phyloP scores from a whole-genome alignment of 2,888 invertebrate genomes.

The Polyploca ridens region DNA sequence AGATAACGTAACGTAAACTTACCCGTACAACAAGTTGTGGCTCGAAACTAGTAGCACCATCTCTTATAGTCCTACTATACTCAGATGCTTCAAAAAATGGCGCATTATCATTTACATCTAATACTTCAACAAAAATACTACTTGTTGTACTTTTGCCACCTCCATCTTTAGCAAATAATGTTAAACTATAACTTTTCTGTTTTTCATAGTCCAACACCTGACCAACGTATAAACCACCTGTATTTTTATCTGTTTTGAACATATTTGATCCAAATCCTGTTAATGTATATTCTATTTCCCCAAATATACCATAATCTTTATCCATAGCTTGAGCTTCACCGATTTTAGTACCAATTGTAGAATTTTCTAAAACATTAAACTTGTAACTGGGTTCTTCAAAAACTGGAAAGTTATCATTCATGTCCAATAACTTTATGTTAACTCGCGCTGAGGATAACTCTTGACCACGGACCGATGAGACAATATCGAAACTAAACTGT shows the following conservation, averaged over 20 bases:
- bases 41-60: slow-evolving; percentile 90
- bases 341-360: slow-evolving; percentile 85
- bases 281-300: slow-evolving; percentile 88
- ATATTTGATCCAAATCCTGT: slow-evolving; percentile 92
- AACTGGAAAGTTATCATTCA: slow-evolving; percentile 91
- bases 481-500: slow-evolving; percentile 87
- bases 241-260: slow-evolving; percentile 87
- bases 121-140: slow-evolving; percentile 88
- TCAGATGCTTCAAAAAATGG: slow-evolving; percentile 89
- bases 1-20: slow-evolving; percentile 31
- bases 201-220: slow-evolving; percentile 90
- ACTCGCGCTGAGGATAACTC: slow-evolving; percentile 86
- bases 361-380: slow-evolving; percentile 87
- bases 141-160: slow-evolving; percentile 89
- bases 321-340: slow-evolving; percentile 88
- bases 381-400: slow-evolving; percentile 87
- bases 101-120: slow-evolving; percentile 91
- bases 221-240: slow-evolving; percentile 88
- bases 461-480: slow-evolving; percentile 82
- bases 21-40: slow-evolving; percentile 91
- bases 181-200: slow-evolving; percentile 91
- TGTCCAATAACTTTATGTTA: slow-evolving; percentile 88
- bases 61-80: slow-evolving; percentile 90
- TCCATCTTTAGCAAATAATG: slow-evolving; percentile 92
- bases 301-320: slow-evolving; percentile 89